Percentiles rank a stretch among this genome's conserved stretches.
Evolutionary conservation across 2,113 vertebrate genomes (phyloP).

Genomic region (Seriola dumerili): DNA sequence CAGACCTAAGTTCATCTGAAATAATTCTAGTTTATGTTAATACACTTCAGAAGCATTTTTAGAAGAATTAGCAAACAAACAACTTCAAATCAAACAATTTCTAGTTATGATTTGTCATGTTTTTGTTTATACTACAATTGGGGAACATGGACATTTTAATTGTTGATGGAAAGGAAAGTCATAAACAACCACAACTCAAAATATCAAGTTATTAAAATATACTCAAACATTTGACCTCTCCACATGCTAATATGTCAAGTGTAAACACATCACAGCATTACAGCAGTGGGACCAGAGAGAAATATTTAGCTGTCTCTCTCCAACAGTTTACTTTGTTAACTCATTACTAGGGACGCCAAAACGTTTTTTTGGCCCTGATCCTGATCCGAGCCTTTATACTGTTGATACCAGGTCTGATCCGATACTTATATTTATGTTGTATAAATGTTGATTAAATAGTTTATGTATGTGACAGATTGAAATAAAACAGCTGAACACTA

Average conservation of each 20-base stretch:
- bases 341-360: neutral
- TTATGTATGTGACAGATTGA: too few species aligned
- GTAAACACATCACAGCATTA: neutral
- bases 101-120: neutral
- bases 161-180: neutral
- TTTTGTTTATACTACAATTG: neutral
- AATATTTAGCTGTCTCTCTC: constrained; percentile 3
- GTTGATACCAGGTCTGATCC: neutral
- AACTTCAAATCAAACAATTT: constrained; percentile 22
- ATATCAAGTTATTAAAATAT: neutral
- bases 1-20: constrained; percentile 54
- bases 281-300: neutral
- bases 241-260: neutral
- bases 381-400: neutral
- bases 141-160: neutral
- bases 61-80: constrained; percentile 22
- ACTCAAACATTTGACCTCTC: neutral
- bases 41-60: constrained; percentile 14
- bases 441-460: neutral
- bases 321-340: constrained; percentile 11
- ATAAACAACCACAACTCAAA: neutral
- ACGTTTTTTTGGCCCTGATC: neutral
- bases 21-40: constrained; percentile 49
- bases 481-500: neutral
- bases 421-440: neutral